These are phyloP conservation scores for Astatoreochromis straeleni DNA, from an alignment of 2,113 vertebrate genomes.

Conservation along the genomic window DNA sequence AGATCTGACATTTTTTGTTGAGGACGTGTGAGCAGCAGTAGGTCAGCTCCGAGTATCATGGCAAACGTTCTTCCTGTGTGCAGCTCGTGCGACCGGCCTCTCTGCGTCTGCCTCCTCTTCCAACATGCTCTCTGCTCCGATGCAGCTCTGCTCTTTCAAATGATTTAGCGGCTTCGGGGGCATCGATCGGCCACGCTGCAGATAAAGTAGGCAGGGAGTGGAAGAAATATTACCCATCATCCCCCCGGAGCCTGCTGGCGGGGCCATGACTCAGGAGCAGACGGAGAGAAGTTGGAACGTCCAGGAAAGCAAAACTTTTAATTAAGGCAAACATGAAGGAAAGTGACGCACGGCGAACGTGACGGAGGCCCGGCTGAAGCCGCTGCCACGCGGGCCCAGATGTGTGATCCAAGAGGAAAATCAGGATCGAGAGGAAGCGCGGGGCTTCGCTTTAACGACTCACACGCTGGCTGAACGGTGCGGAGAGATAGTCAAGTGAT, in stretches of 20 bases:
- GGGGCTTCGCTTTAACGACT: background rate
- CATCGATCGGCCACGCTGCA: slow-evolving; percentile 54
- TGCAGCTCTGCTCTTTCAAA: background rate
- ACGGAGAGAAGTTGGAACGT: background rate
- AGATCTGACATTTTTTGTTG: background rate
- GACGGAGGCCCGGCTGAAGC: background rate
- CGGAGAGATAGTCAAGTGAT: background rate
- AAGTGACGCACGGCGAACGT: background rate
- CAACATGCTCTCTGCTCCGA: slow-evolving; percentile 47
- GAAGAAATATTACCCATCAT: slow-evolving; percentile 57
- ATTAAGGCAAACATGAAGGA: background rate
- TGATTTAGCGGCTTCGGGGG: slow-evolving; percentile 46
- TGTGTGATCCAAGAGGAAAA: background rate
- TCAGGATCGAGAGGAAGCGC: background rate
- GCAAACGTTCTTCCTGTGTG: background rate
- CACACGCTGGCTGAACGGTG: background rate
- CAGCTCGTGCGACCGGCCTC: background rate
- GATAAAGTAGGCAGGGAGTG: background rate
- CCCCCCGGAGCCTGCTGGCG: background rate
- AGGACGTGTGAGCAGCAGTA: background rate
- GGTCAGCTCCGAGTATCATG: background rate
- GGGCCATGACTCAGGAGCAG: slow-evolving; percentile 47
- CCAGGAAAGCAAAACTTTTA: background rate
- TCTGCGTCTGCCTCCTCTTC: background rate
- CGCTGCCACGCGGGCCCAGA: background rate